phyloP scores from a whole-genome alignment of 2,113 vertebrate species.

The Tichodroma muraria region DNA sequence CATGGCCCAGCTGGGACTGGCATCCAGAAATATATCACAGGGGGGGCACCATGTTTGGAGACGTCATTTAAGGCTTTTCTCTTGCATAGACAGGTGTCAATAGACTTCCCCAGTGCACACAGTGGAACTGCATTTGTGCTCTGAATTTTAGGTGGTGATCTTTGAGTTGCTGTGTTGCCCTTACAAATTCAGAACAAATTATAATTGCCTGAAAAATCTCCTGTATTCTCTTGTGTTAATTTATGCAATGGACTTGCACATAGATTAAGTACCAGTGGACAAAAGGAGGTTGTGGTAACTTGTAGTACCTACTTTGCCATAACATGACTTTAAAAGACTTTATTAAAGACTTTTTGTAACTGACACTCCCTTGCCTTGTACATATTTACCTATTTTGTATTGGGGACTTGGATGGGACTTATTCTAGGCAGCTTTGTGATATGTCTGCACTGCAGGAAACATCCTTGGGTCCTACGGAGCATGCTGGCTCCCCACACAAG shows the following conservation, averaged over 20 bases:
- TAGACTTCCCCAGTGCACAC: not conserved
- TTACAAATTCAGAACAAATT: not conserved
- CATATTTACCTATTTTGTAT: not conserved
- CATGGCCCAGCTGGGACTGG: not conserved
- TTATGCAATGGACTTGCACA: not conserved
- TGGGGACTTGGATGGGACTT: not conserved
- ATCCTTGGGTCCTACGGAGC: not conserved
- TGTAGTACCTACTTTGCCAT: not conserved
- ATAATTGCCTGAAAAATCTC: not conserved
- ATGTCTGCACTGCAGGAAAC: not conserved
- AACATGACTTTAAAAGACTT: not conserved
- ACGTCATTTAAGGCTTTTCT: not conserved
- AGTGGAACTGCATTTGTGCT: not conserved
- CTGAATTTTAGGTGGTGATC: not conserved
- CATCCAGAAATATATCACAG: not conserved
- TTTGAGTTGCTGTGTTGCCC: not conserved
- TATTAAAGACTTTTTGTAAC: not conserved
- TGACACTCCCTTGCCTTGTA: not conserved
- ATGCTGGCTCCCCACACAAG: accelerated
- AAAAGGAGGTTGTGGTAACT: not conserved
- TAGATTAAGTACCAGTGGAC: not conserved
- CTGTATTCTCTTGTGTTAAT: not conserved
- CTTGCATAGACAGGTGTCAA: not conserved
- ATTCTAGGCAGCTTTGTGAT: not conserved
- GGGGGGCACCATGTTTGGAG: not conserved